Conservation (phyloP, 37 sponge, comb jelly and placozoan species). For the Hormiphora californensis region DNA sequence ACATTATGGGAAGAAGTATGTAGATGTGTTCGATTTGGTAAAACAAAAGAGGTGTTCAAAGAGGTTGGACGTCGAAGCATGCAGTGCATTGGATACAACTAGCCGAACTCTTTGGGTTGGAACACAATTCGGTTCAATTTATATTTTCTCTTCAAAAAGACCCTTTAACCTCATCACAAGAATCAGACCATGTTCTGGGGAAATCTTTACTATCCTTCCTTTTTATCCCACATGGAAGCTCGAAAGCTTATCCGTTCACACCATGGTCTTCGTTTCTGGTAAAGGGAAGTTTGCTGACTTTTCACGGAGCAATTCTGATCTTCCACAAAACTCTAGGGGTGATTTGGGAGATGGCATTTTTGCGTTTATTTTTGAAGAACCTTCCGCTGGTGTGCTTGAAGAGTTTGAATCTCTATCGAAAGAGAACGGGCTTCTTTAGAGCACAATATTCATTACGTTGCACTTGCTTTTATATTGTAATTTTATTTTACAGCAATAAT, state of each 20-base stretch:
- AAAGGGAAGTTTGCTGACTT: slow-evolving; percentile 31
- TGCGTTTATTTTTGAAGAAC: slow-evolving; percentile 22
- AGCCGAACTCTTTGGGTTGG: slow-evolving; percentile 1
- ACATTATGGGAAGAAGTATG: background rate
- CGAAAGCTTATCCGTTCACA: no score
- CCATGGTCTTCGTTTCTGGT: no score
- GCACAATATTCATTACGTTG: background rate
- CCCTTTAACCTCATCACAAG: background rate
- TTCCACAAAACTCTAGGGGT: background rate
- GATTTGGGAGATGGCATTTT: slow-evolving; percentile 16
- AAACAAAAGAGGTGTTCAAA: background rate
- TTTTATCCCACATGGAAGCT: no score
- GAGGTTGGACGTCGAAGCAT: background rate
- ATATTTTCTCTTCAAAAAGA: slow-evolving; percentile 3
- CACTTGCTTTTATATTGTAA: background rate
- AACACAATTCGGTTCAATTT: background rate
- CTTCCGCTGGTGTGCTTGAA: background rate
- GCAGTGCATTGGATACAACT: background rate
- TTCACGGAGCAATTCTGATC: background rate
- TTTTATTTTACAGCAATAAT: background rate
- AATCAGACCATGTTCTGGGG: slow-evolving; percentile 24
- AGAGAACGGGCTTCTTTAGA: background rate
- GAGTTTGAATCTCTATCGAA: background rate
- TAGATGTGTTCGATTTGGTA: slow-evolving; percentile 21
- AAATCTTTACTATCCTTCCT: background rate